A percentile compares a stretch with the other conserved stretches of the same genome.
phyloP scores from a whole-genome alignment of 1,140 invertebrate species.

The Sitodiplosis mosellana region DNA sequence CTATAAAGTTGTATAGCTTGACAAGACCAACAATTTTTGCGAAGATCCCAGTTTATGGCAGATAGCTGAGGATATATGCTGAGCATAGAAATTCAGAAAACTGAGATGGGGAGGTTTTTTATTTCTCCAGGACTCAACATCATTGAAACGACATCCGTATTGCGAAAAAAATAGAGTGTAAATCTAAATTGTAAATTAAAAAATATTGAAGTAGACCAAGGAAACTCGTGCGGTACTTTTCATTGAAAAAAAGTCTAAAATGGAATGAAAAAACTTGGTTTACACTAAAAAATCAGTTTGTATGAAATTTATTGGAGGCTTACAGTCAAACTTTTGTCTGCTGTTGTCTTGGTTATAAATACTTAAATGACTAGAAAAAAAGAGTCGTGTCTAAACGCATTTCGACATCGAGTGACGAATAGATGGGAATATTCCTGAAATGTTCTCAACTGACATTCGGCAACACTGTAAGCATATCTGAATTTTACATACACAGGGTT shows the following conservation, averaged over 20 bases:
- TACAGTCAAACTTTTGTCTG: too few species aligned
- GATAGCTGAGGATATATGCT: too few species aligned
- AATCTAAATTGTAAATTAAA: neutral
- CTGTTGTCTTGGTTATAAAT: neutral
- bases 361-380: neutral
- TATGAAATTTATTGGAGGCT: neutral
- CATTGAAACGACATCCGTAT: too few species aligned
- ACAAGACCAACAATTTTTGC: too few species aligned
- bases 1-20: too few species aligned
- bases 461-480: neutral
- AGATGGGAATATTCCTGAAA: neutral
- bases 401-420: too few species aligned
- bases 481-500: too few species aligned
- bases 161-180: neutral
- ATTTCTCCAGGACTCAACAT: slow-evolving; percentile 32
- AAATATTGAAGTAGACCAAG: neutral
- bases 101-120: too few species aligned
- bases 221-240: neutral
- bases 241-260: neutral
- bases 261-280: slow-evolving; percentile 1
- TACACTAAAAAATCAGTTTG: slow-evolving; percentile 9
- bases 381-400: neutral
- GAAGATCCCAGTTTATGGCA: too few species aligned
- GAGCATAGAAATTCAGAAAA: too few species aligned
- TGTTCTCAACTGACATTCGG: neutral